Evolutionary conservation across 2,888 invertebrate genomes (phyloP), one percentile per base, ranked within the genome.

Genomic region (Temnothorax ravouxi): DNA sequence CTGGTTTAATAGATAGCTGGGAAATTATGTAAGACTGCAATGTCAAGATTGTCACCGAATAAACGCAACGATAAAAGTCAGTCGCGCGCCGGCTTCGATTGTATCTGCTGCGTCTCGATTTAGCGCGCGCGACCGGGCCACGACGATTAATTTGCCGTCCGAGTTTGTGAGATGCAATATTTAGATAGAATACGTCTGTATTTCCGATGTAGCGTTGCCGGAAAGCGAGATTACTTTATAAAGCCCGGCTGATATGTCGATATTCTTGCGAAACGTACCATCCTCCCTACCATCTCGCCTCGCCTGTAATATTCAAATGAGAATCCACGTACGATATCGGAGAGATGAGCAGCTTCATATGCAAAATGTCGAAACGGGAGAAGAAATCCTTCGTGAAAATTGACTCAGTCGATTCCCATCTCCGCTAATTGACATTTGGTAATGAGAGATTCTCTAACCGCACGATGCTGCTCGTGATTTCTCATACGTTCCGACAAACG

Each of bases 221-320:
- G 67, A 44, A 67, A 44, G 67, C 66, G 67, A 67, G 54, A 67
- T 77, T 67, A 67, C 67, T 67, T 77, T 77, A 54, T 56, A 47
- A 67, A 67, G n/a, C 54, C 21, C n/a, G 66, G 54, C 56, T 77
- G 67, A 77, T 44, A 77, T 44, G 61, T 77, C 77, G 77, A 77
- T 77, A 67, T 18, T 66, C 77, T 41, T 56, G 67, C 29, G 25
- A 54, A 77, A 56, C 29, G 5, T 56, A 34, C 34, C 11, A 11
- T 18, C 15, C 15, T 44, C 15, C 64, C 4, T 47, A 21, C 47
- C 38, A 3, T 15, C 44, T 47, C 38, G 64, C 13, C 25, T 38
- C 18, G 38, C 44, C 18, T n/a, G 41, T 64, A 44, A 67, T 77
- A 56, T 44, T 41, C 64, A 38, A 25, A 56, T 21, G 47, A 47